phyloP scores from a whole-genome alignment of 2,113 vertebrate genomes.

The Stomatorhinus ivindoensis region DNA sequence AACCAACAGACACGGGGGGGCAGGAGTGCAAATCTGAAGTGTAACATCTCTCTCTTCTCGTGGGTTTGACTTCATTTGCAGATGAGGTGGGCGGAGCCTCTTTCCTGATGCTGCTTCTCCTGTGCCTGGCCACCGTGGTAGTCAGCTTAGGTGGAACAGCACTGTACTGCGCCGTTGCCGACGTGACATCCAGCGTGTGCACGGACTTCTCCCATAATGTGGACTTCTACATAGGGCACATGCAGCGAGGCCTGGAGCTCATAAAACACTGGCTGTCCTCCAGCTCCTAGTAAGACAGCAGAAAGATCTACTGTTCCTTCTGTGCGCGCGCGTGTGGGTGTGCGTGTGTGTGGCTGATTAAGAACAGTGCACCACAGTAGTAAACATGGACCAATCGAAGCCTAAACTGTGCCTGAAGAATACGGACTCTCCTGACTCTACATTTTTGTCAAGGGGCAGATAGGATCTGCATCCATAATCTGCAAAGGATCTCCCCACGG shows the following conservation, averaged over 20 bases:
- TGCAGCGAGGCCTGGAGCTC: constrained; percentile 63
- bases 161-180: constrained; percentile 82
- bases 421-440: not conserved
- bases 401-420: not conserved
- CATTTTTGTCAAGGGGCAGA: not conserved
- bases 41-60: not conserved
- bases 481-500: not conserved
- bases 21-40: not conserved
- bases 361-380: not conserved
- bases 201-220: constrained; percentile 80
- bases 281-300: constrained; percentile 50
- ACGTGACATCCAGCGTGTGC: constrained; percentile 79
- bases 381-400: not conserved
- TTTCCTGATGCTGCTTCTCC: constrained; percentile 78
- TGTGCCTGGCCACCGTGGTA: constrained; percentile 85
- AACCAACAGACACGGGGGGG: not conserved
- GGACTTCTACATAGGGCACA: constrained; percentile 75
- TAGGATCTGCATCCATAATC: not conserved
- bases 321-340: not conserved
- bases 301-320: not conserved
- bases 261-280: constrained; percentile 72
- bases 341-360: not conserved
- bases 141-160: constrained; percentile 88
- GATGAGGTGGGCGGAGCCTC: constrained; percentile 82
- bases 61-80: constrained; percentile 34